Evolutionary conservation across 2,888 invertebrate species (phyloP), one percentile per base, ranked within the genome.

Genomic region (Synanthedon formicaeformis): DNA sequence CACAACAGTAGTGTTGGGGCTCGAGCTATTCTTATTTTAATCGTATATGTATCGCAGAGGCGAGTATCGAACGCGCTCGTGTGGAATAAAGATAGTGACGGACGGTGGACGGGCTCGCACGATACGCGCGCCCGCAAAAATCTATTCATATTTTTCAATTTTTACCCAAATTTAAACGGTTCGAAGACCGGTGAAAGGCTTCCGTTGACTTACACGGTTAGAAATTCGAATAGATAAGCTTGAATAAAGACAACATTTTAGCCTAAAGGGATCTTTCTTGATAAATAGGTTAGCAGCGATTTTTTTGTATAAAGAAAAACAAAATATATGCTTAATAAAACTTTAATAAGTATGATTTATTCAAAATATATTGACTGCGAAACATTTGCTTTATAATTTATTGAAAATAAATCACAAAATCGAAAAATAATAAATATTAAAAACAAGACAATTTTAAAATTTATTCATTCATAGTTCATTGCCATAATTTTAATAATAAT

Each of bases 51-150:
- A 81, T 80, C 81, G 78, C 71, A 69, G 66, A 65, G 71, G 68
- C 71, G 71, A 72, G 71, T 70, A 75, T 76, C 77, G 73, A 58
- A 65, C 60, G 67, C 82, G 71, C 65, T 75, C 85, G 86, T 86
- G 86, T 77, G 83, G 85, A 86, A 87, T 69, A 66, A 63, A 73
- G 87, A 86, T 86, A 84, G 78, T 76, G 83, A 78, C 78, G 82
- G 81, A 78, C 83, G 73, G 67, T 75, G 79, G 80, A 70, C 80
- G 68, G 62, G 63, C 59, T 66, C 66, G 59, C 56, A 60, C 75
- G 73, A 73, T 73, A 73, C 63, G 65, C 63, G 59, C 45, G 18
- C 63, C 63, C 64, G 69, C 65, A 70, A 73, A 73, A 75, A 73
- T 80, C 73, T 78, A 78, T 75, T 82, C 75, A 78, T 75, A 81